These are phyloP conservation scores for Scrobipalpa costella DNA, from an alignment of 2,888 invertebrate genomes.

Conservation along the genomic window DNA sequence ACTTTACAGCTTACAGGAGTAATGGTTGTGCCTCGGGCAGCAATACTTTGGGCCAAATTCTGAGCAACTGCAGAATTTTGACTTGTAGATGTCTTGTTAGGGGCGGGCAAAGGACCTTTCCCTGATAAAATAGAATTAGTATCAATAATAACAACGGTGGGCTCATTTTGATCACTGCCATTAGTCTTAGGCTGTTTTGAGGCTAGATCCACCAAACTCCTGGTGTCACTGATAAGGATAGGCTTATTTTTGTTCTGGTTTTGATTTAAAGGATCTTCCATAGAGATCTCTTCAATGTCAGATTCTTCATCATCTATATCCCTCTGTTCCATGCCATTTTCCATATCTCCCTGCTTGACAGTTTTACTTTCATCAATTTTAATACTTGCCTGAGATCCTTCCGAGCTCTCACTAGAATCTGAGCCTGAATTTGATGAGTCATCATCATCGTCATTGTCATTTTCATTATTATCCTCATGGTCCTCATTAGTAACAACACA, in stretches of 20 bases:
- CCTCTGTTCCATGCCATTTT: conserved; percentile 59
- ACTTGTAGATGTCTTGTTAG: conserved; percentile 50
- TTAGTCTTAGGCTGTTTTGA: conserved; percentile 76
- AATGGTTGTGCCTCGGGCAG: conserved; percentile 79
- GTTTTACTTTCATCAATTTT: conserved; percentile 73
- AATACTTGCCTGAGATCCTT: conserved; percentile 72
- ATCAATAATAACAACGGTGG: conserved; percentile 91
- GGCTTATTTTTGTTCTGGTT: conserved; percentile 62
- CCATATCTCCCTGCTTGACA: conserved; percentile 75
- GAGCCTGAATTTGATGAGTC: conserved; percentile 80
- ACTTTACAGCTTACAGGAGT: conserved; percentile 70
- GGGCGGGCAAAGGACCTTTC: conserved; percentile 50
- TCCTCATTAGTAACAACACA: conserved; percentile 66
- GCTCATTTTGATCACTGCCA: conserved; percentile 84
- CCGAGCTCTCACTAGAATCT: conserved; percentile 81
- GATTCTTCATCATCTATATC: conserved; percentile 66
- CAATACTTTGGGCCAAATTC: conserved; percentile 74
- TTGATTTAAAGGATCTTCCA: conserved; percentile 84
- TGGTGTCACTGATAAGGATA: conserved; percentile 88
- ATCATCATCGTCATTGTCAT: conserved; percentile 65
- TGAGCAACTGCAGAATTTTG: conserved; percentile 54
- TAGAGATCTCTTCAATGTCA: conserved; percentile 79
- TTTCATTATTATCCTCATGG: conserved; percentile 71
- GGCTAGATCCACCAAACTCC: conserved; percentile 85
- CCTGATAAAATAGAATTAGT: conserved; percentile 85